Conservation (phyloP, 2,888 invertebrate genomes). For the Morpho achilles region DNA sequence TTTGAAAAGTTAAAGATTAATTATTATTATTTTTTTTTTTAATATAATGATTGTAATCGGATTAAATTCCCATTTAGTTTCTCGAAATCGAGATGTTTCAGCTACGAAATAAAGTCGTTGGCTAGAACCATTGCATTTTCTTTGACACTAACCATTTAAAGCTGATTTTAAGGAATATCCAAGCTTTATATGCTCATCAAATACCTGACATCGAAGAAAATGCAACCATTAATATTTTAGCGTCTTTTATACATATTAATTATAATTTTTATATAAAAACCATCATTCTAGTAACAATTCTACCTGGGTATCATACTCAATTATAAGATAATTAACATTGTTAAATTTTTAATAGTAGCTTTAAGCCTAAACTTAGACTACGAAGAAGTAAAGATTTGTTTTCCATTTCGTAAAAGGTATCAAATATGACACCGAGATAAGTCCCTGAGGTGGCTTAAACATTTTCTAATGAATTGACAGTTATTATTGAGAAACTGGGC, state of each 20-base stretch:
- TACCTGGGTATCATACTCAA: conserved; percentile 68
- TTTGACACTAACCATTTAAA: conserved; percentile 45
- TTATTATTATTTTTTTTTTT: too few species aligned
- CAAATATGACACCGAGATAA: conserved; percentile 34
- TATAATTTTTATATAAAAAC: conserved; percentile 63
- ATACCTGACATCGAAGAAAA: conserved; percentile 43
- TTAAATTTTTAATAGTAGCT: conserved; percentile 62
- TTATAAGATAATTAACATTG: conserved; percentile 63
- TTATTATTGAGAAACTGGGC: too few species aligned
- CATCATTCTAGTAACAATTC: conserved; percentile 77
- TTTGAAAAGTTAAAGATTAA: too few species aligned
- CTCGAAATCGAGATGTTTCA: conserved; percentile 61
- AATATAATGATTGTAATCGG: too few species aligned
- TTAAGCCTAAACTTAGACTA: conserved; percentile 73
- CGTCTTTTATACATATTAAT: conserved; percentile 48
- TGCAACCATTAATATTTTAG: conserved; percentile 43
- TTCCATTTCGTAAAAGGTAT: conserved; percentile 34
- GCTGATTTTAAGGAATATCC: conserved; percentile 36
- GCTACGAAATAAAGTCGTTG: conserved; percentile 58
- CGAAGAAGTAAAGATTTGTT: conserved; percentile 61
- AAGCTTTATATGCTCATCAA: conserved; percentile 41
- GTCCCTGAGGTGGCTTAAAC: conserved; percentile 6
- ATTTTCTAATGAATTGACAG: neutral
- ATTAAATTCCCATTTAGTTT: conserved; percentile 1
- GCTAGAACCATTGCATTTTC: conserved; percentile 50